phyloP scores from a whole-genome alignment of 2,113 vertebrate genomes.

The Piaya cayana region DNA sequence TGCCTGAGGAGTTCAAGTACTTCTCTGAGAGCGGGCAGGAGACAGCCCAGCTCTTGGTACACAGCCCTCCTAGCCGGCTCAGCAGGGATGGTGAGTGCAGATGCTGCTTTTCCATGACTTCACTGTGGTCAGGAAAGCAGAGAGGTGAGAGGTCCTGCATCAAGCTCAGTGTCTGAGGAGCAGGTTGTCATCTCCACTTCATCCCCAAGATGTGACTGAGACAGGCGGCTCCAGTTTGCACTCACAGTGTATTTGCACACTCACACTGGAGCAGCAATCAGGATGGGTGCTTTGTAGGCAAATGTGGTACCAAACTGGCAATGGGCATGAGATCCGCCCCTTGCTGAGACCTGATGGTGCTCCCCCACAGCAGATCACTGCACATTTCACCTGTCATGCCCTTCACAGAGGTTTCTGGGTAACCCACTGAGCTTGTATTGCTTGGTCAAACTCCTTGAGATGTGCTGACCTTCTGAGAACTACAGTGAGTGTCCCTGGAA shows the following conservation, averaged over 20 bases:
- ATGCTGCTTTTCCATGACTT: not conserved
- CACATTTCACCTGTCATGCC: not conserved
- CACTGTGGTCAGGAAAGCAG: not conserved
- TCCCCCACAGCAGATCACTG: not conserved
- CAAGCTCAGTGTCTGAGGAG: not conserved
- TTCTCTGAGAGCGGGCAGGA: slow-evolving; percentile 71
- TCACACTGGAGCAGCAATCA: not conserved
- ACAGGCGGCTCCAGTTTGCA: not conserved
- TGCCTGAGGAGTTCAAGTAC: slow-evolving; percentile 85
- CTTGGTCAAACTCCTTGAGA: not conserved
- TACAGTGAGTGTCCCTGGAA: not conserved
- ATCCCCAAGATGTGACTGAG: not conserved
- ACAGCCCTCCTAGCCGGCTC: slow-evolving; percentile 76
- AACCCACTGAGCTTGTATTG: not conserved
- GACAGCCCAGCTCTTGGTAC: slow-evolving; percentile 11
- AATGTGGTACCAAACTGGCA: not conserved
- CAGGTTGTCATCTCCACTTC: not conserved
- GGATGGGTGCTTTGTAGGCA: not conserved
- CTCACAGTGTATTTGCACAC: not conserved
- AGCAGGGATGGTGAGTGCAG: slow-evolving; percentile 82
- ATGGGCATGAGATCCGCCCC: not conserved
- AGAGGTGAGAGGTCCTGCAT: not conserved
- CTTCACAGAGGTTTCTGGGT: not conserved
- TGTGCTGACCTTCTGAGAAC: not conserved
- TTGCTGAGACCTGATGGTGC: not conserved